Base-by-base conservation (phyloP, 1,140 invertebrate species). In the Heliothis virescens region DNA sequence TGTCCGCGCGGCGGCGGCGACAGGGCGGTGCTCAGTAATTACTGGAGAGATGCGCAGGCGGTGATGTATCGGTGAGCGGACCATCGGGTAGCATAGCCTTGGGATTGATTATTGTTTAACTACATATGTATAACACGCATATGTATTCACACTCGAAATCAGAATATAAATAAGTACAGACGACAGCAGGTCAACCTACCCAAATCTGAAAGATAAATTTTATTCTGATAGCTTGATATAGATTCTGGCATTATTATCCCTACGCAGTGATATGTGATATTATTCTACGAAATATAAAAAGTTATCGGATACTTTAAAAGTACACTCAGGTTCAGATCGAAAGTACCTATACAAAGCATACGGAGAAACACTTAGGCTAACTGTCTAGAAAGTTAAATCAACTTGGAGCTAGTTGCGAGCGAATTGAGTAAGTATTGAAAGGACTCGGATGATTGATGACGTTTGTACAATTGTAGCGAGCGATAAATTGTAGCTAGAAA, bases 351-450 rank as follows among this genome's bases (percentile, higher is more conserved):
- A 65, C 47, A 18, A 48, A 34, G 16, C 15, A 65, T 16, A 47
- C 62, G 62, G 41, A 65, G 29, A 65, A 65, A 65, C 65, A 52
- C 47, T 52, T 26, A 29, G 48, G 48, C 21, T 52, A 69, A 50
- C 65, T 69, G 65, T 69, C 65, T 69, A 69, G 65, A 69, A 69
- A 69, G 65, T 69, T 69, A 52, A 52, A 69, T 69, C 65, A 69
- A 52, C 48, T 69, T 69, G 16, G 21, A 16, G 4, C 10, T 18
- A n/a, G 65, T 48, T 21, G 10, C 10, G 15, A 69, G 26, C 21
- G 18, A 52, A 69, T 52, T 47, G 65, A 52, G 65, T 21, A 48
- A 65, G 34, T 69, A 69, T 69, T 69, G 65, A 69, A 11, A 69
- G 65, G 65, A 48, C 10, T 7, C 7, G 11, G 18, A 69, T 69